Conservation (phyloP, 92 coral and sea anemone species). For the Siderastrea radians region DNA sequence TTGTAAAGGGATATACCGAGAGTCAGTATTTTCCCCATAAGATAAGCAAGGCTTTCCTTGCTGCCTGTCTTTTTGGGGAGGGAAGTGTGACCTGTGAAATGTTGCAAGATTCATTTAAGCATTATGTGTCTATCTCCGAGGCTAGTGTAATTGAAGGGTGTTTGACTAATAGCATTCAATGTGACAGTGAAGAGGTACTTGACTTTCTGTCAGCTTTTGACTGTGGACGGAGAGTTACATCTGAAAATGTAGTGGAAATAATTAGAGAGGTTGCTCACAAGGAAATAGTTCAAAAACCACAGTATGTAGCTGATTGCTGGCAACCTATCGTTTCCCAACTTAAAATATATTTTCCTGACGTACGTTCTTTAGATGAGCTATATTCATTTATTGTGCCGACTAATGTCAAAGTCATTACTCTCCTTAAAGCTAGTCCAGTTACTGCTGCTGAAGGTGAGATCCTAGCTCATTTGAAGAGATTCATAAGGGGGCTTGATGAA, state of each 20-base stretch:
- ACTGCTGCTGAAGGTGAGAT: conserved; percentile 31
- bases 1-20: conserved; percentile 57
- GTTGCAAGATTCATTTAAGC: conserved; percentile 49
- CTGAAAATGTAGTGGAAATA: neutral
- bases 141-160: conserved; percentile 49
- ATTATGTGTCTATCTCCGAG: conserved; percentile 55
- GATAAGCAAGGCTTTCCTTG: conserved; percentile 45
- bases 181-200: conserved; percentile 55
- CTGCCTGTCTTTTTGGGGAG: conserved; percentile 62
- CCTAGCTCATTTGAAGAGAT: conserved; percentile 38
- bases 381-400: conserved; percentile 17
- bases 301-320: conserved; percentile 55
- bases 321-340: conserved; percentile 12
- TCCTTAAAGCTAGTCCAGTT: conserved; percentile 11
- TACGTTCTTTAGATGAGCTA: neutral
- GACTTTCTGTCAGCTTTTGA: conserved; percentile 65
- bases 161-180: conserved; percentile 37
- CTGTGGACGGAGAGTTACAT: conserved; percentile 23
- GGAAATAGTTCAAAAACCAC: conserved; percentile 50
- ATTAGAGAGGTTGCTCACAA: conserved; percentile 50
- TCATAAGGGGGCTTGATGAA: conserved; percentile 33
- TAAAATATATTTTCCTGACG: conserved; percentile 24
- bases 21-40: conserved; percentile 49
- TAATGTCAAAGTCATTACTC: conserved; percentile 25
- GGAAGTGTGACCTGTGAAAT: no score